These are phyloP conservation scores for Trididemnum nubilum DNA, from an alignment of 23 tunicate species.

Conservation along the genomic window DNA sequence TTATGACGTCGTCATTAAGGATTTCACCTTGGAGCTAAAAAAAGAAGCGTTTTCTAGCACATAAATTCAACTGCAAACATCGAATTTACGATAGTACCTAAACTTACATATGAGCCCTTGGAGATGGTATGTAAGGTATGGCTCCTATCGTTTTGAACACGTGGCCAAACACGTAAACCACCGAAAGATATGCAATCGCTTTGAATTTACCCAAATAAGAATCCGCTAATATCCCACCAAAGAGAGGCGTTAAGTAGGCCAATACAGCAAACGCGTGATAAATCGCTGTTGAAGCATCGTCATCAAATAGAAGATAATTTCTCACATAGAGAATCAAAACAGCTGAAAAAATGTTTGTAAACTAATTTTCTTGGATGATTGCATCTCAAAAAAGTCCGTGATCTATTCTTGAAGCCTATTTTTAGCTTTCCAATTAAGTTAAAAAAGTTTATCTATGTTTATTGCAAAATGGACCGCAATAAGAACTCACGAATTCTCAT, in stretches of 20 bases:
- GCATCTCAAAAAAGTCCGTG: no score
- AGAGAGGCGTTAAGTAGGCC: constrained; percentile 82
- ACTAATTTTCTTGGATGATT: neutral
- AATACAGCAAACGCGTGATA: constrained; percentile 83
- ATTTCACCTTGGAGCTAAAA: no score
- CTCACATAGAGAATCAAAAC: constrained; percentile 72
- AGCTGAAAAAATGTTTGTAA: constrained; percentile 42
- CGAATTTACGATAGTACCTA: no score
- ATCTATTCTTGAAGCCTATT: no score
- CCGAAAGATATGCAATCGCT: constrained; percentile 63
- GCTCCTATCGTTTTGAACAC: constrained; percentile 68
- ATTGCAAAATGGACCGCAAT: no score
- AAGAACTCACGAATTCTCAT: no score
- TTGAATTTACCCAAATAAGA: constrained; percentile 91
- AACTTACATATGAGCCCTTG: constrained; percentile 66
- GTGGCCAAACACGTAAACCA: constrained; percentile 74
- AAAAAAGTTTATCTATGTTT: no score
- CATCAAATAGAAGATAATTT: constrained; percentile 64
- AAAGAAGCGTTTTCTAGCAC: no score
- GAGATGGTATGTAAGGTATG: constrained; percentile 62
- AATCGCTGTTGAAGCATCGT: constrained; percentile 70
- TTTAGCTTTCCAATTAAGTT: no score
- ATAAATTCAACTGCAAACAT: no score
- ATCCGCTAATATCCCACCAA: constrained; percentile 93
- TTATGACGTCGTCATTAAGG: no score